Evolutionary conservation across 1,140 invertebrate genomes (phyloP).

Genomic region (Coelopa frigida): DNA sequence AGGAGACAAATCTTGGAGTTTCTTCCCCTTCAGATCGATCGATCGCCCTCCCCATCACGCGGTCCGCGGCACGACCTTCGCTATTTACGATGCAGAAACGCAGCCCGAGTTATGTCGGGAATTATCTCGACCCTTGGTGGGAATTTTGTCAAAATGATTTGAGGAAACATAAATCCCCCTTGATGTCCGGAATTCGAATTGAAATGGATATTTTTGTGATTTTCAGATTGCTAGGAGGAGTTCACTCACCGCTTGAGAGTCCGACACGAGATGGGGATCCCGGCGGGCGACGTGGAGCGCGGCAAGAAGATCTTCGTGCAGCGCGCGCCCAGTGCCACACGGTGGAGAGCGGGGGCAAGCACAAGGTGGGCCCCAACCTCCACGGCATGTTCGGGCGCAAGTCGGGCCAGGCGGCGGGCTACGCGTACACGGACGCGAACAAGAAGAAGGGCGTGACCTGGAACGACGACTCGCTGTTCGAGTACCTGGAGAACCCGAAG

Average conservation of each 20-base stretch:
- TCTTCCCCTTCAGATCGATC: too few relatives aligned
- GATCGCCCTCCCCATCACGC: too few relatives aligned
- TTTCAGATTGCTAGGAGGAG: too few relatives aligned
- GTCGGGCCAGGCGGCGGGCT: constrained; percentile 74
- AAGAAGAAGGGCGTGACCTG: constrained; percentile 63
- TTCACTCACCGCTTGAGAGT: background rate
- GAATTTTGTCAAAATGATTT: too few relatives aligned
- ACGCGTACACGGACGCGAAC: constrained; percentile 79
- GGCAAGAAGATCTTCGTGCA: constrained; percentile 86
- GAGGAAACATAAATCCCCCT: too few relatives aligned
- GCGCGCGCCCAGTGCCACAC: constrained; percentile 86
- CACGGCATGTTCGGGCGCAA: constrained; percentile 78
- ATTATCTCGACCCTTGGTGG: too few relatives aligned
- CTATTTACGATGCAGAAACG: too few relatives aligned
- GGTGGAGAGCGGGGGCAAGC: constrained; percentile 69
- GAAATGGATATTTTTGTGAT: too few relatives aligned
- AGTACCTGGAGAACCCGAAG: constrained; percentile 71
- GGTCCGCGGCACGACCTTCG: too few relatives aligned
- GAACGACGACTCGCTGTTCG: constrained; percentile 48
- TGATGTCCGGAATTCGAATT: too few relatives aligned
- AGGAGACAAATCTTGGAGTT: too few relatives aligned
- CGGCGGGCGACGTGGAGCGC: constrained; percentile 72
- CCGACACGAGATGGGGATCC: constrained; percentile 47
- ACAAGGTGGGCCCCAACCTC: constrained; percentile 88
- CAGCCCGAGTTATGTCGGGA: too few relatives aligned